Evolutionary conservation across 2,113 vertebrate species (phyloP), one percentile per base, ranked within the genome.

Genomic region (Anguilla japonica): DNA sequence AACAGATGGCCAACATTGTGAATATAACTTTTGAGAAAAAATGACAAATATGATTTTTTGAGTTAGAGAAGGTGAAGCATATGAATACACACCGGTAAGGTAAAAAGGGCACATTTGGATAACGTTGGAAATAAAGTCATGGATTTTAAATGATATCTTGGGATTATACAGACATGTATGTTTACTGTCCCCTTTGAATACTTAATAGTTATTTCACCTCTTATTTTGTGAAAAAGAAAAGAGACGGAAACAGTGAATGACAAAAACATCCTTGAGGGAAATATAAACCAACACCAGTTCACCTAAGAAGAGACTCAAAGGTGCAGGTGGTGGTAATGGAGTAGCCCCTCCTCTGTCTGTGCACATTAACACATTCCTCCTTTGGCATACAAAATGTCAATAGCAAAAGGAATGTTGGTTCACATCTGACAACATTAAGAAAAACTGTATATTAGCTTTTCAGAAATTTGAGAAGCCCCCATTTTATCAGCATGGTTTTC

Each of bases 231-330:
- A 83, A 87, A 87, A 89, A 79, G 43, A 60, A 57, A 82, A 89
- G 86, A 87, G 88, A 83, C 86, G 84, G 41, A 46, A 80, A n/a
- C 84, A 86, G 78, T 79, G 85, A 85, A 88, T 85, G 90, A 85
- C 87, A 88, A 6, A 67, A 8, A 26, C 88, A 79, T 85, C 82
- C 67, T 83, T 26, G 56, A 6, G 85, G 88, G 89, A 75, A 90
- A 63, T 81, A 83, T 79, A 86, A 88, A 63, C 85, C 87, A 67
- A 89, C 89, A 87, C 90, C 89, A 87, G 86, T 90, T 91, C 88
- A 88, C 91, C 91, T 87, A 87, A 89, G 90, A 85, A 75, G 20
- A 8, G 71, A 75, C 39, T 18, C 16, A 41, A 80, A 80, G 41
- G 81, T 82, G 26, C 41, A 82, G 81, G 46, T 1, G 26, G 41